phyloP scores from a whole-genome alignment of 2,888 invertebrate species.

The Watsonalla cultraria region DNA sequence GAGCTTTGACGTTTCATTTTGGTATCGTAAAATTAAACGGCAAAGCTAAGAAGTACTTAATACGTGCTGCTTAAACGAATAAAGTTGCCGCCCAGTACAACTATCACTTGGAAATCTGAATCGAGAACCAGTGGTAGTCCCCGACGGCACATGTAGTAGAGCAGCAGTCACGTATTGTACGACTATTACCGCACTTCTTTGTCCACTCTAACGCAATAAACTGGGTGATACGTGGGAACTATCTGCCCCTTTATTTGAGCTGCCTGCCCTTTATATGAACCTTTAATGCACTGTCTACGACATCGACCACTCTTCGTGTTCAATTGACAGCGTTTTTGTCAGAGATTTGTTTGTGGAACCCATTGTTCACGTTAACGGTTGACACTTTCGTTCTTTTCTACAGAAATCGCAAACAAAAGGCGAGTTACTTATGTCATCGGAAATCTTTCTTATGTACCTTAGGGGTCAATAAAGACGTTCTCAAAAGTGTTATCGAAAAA shows the following conservation, averaged over 20 bases:
- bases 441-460: too few species aligned
- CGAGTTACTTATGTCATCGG: too few species aligned
- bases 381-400: too few species aligned
- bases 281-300: constrained; percentile 1
- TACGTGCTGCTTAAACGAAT: too few species aligned
- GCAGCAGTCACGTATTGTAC: constrained; percentile 2
- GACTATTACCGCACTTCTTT: constrained; percentile 2
- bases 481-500: too few species aligned
- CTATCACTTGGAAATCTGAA: background rate
- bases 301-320: background rate
- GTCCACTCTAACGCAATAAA: constrained; percentile 2
- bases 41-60: too few species aligned
- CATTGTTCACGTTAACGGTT: too few species aligned
- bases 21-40: too few species aligned
- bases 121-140: background rate
- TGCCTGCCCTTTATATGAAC: background rate
- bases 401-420: too few species aligned
- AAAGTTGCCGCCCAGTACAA: background rate
- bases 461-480: too few species aligned
- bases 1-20: too few species aligned
- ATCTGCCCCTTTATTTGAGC: background rate
- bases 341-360: too few species aligned
- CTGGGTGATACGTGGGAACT: constrained; percentile 1
- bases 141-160: background rate
- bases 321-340: background rate